Base-by-base conservation (phyloP, 23 tunicate species). In the Aplidium turbinatum region DNA sequence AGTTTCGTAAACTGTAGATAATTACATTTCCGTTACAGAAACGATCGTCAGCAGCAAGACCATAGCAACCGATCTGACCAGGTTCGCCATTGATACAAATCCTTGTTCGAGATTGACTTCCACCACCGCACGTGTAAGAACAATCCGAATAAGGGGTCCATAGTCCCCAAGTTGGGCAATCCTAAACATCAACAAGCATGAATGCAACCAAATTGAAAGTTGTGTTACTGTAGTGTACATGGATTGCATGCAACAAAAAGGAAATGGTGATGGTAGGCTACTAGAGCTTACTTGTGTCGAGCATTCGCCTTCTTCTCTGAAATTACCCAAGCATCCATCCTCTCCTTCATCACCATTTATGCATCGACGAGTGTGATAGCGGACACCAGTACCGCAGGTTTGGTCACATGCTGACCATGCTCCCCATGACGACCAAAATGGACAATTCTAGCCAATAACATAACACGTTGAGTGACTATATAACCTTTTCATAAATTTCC, bases 101-200 rank as follows among this genome's bases (percentile, higher is more conserved):
- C 33, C 90, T 32, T 6, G 31, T 34, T 61, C 90, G 58, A 0
- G 2, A 4, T 26, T 34, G 68, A 5, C 36, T 56, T 19, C 98
- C 98, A 28, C 78, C 93, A 16, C 87, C 98, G 32, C 98, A 91
- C 1, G 86, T 42, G 30, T 1, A 77, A 16, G 82, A 30, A 50
- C 98, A 91, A 20, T 51, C 53, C 1, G 36, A 61, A 26, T 24
- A 55, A 27, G 66, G 38, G 4, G 64, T 64, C 78, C 81, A 91
- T 36, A 65, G 75, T 4, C 89, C 61, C 87, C 84, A 80, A 53
- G 45, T 57, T 38, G 98, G 98, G 57, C 98, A 91, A 21, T 63
- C 82, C 94, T 75, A 24, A 33, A 35, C 20, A 58, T 35, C 27
- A 60, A 4, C 20, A 19, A 53, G 20, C 20, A 53, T 19, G 23